Evolutionary conservation across 2,113 vertebrate genomes (phyloP), one percentile per base, ranked within the genome.

Genomic region (Leptocoma aspasia): DNA sequence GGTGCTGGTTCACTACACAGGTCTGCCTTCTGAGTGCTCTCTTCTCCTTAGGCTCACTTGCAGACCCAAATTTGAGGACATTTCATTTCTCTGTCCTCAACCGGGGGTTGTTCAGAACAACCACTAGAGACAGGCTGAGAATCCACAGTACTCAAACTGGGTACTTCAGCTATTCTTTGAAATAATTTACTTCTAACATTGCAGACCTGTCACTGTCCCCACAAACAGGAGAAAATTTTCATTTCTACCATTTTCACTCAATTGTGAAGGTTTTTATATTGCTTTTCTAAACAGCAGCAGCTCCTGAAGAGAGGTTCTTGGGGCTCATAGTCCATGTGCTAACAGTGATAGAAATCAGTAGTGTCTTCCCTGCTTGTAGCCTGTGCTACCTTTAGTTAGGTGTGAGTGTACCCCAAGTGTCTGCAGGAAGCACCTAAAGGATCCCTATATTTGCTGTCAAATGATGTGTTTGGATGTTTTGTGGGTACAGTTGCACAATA

Each of bases 361-460:
- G 21, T 5, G 9, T 26, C 60, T 50, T 64, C 47, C 11, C 45
- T 77, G 15, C 42, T 22, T 52, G 45, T 69, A 20, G 18, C 33
- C 39, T 75, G 33, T 17, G 49, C 57, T 52, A 2, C 49, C 53
- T 33, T 52, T 24, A 10, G 27, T 35, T n/a, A 56, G 56, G 12
- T 39, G 2, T 8, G 7, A n/a, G 24, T 31, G 30, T 5, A 63
- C 60, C 73, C 30, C 1, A 11, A 10, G 28, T 14, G 28, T n/a
- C 44, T 82, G 59, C 56, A 30, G 9, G 11, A 45, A 42, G 35
- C 26, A 31, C 59, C 30, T 7, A 22, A 42, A 49, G 45, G 21
- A 37, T 52, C 49, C 22, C 28, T 41, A 0, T 35, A 19, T 57
- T 70, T 1, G 0, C 42, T 21, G 6, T 22, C 27, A 28, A 15